Base-by-base conservation (phyloP, 2,888 invertebrate species). In the Alcis repandata region DNA sequence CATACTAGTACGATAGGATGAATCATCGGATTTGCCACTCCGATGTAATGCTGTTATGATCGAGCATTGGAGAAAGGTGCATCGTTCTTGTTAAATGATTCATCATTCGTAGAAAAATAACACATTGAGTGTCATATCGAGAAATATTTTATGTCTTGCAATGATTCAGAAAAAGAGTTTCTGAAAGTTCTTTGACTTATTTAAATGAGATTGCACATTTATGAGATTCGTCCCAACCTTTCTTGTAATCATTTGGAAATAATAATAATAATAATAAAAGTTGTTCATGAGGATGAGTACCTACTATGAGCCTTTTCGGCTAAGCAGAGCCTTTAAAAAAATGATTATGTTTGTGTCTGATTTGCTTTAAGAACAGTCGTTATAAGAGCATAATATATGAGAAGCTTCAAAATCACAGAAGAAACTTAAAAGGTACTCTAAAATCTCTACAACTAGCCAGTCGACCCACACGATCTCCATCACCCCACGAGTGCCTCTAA, bases 1-100 rank as follows among this genome's bases (percentile, higher is more conserved):
- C n/a, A 36, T 36, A 27, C 9, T 36, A 36, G 36, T 36, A 11
- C 9, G 36, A 11, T 19, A 19, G 40, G 15, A 43, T 69, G 65
- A 65, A 27, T 69, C 65, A 63, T 66, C n/a, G 33, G n/a, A 63
- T 60, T 66, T 51, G 66, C 38, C 20, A 54, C 27, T 36, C 38
- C n/a, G 20, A 40, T 6, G 40, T 15, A 57, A 53, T 58, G 40
- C 8, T n/a, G 52, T 46, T 58, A 19, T 48, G 33, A 22, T 48
- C 38, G 62, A 49, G 53, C 22, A 33, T 41, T 13, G 27, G 63
- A 54, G 66, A 66, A 66, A 69, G 57, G 57, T 43, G 43, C 40
- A 57, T 27, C 43, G 36, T 17, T 41, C 45, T 45, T 43, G 22
- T 38, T 53, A 43, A 9, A 61, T 64, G 68, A 68, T 49, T 68